phyloP scores from a whole-genome alignment of 53 echinoderm and acorn worm species.

The Echinometra lucunter region DNA sequence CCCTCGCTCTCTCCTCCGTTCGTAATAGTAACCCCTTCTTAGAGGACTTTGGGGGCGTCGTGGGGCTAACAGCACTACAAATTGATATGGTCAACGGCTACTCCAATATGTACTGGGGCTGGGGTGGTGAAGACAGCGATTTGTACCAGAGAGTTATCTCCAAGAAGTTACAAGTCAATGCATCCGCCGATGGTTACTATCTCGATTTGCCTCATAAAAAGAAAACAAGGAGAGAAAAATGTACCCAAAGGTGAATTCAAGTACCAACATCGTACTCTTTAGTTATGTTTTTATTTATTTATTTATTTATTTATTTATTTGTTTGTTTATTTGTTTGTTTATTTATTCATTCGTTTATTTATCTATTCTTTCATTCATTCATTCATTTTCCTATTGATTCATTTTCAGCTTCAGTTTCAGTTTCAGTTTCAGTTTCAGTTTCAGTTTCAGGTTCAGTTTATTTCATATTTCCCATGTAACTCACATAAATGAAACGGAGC shows the following conservation, averaged over 20 bases:
- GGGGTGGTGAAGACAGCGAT: constrained; percentile 63
- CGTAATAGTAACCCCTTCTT: constrained; percentile 37
- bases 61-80: constrained; percentile 44
- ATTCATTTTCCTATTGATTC: too few species aligned
- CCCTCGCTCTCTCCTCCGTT: neutral
- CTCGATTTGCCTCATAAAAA: constrained; percentile 41
- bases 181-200: constrained; percentile 29
- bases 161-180: neutral
- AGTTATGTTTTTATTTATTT: too few species aligned
- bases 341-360: too few species aligned
- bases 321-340: too few species aligned
- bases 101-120: constrained; percentile 70
- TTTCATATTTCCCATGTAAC: too few species aligned
- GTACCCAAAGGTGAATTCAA: neutral
- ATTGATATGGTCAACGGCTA: constrained; percentile 54
- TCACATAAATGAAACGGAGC: too few species aligned
- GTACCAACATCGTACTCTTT: too few species aligned
- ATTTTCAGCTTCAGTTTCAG: too few species aligned
- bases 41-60: constrained; percentile 59
- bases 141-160: neutral
- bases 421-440: too few species aligned
- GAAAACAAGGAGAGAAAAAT: neutral
- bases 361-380: too few species aligned
- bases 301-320: too few species aligned
- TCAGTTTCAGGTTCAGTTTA: too few species aligned